Conservation (phyloP, 2,888 invertebrate species). For the Melangyna quadrimaculata region DNA sequence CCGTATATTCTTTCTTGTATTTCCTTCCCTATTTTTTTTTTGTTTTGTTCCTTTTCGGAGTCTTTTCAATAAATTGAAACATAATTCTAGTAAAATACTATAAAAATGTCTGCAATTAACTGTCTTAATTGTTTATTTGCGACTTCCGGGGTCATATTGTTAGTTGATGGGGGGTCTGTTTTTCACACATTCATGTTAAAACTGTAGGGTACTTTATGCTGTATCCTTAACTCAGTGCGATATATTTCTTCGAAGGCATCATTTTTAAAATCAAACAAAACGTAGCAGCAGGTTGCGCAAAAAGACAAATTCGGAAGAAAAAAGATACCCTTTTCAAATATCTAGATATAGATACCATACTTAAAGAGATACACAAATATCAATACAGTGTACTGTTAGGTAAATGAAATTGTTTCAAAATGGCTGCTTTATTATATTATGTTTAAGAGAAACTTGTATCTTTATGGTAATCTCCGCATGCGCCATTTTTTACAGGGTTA, state of each 20-base stretch:
- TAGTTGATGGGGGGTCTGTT: constrained; percentile 37
- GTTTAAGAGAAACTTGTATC: neutral
- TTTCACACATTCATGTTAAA: constrained; percentile 1
- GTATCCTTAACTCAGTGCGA: neutral
- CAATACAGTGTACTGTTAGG: neutral
- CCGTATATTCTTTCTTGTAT: constrained; percentile 11
- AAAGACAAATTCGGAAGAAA: neutral
- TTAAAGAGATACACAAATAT: neutral
- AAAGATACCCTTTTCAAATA: neutral
- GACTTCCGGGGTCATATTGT: constrained; percentile 55
- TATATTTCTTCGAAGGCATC: neutral
- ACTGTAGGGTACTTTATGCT: neutral
- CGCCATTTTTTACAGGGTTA: neutral
- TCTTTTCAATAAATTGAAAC: constrained; percentile 63
- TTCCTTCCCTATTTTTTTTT: constrained; percentile 6
- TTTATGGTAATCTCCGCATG: neutral
- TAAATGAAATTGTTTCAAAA: constrained; percentile 37
- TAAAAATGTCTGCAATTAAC: constrained; percentile 47
- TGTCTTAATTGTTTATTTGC: constrained; percentile 59
- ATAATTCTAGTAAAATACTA: constrained; percentile 51
- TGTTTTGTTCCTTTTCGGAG: constrained; percentile 32
- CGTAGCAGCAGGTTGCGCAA: neutral
- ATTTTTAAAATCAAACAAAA: neutral
- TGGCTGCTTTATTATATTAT: constrained; percentile 48
- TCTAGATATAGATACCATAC: too few species aligned